A percentile compares a stretch with the other conserved stretches of the same genome.
These are phyloP conservation scores for Oedothorax gibbosus DNA, from an alignment of 1,140 invertebrate species.

Conservation along the genomic window DNA sequence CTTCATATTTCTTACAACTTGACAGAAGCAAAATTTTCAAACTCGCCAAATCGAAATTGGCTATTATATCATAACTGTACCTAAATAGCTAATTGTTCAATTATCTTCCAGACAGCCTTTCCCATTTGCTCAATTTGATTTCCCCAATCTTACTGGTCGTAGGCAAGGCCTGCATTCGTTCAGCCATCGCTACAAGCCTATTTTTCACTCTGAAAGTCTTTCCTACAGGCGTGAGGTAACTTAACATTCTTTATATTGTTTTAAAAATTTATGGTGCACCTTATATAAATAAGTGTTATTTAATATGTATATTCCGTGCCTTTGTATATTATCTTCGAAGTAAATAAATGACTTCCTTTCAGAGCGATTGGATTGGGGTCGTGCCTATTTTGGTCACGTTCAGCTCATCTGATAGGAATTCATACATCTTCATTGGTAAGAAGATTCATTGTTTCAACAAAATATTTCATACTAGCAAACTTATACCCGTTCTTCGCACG, in stretches of 20 bases:
- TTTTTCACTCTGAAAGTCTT: slow-evolving; percentile 47
- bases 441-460: too few species aligned
- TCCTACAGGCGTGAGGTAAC: slow-evolving; percentile 55
- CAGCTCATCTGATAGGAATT: slow-evolving; percentile 49
- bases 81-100: not conserved
- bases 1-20: too few species aligned
- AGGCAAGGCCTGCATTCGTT: slow-evolving; percentile 49
- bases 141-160: slow-evolving; percentile 34
- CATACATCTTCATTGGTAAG: slow-evolving; percentile 59
- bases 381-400: slow-evolving; percentile 59
- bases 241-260: not conserved
- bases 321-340: too few species aligned
- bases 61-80: too few species aligned
- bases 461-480: too few species aligned
- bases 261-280: too few species aligned
- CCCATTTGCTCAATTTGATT: slow-evolving; percentile 1
- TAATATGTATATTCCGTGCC: not conserved
- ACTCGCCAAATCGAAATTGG: too few species aligned
- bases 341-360: not conserved
- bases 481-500: too few species aligned
- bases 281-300: too few species aligned
- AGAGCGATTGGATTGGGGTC: slow-evolving; percentile 62
- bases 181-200: slow-evolving; percentile 19
- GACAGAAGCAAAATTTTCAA: too few species aligned
- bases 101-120: slow-evolving; percentile 22